Evolutionary conservation across 2,888 invertebrate genomes (phyloP), one percentile per base, ranked within the genome.

Genomic region (Lycocerus yunnanus): DNA sequence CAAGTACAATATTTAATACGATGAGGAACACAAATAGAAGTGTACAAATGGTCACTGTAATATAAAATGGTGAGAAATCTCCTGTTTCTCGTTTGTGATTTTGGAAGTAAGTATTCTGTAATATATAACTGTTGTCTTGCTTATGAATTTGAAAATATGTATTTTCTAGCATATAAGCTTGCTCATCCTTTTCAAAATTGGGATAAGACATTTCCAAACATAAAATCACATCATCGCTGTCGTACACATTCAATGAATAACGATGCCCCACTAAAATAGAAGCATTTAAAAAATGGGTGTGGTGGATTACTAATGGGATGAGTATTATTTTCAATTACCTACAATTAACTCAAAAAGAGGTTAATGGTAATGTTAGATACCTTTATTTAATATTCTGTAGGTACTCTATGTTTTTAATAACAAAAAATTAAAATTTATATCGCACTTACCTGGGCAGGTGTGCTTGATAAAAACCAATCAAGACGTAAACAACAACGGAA

Each of bases 21-120:
- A 96, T 89, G 75, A 97, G 87, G 16, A 91, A 88, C 10, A 92
- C 89, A 70, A 92, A 90, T 80, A 96, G 86, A 58, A 95, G 88
- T 5, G 95, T 91, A 86, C 94, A 93, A 85, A 96, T 91, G 20
- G 93, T 92, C 78, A 96, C 93, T 15, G 92, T 91, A 80, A 94
- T 91, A 89, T 96, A 96, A 88, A 97, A 96, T 63, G 93, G 91
- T n/a, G 94, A 93, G 84, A 93, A 96, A 87, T 96, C 93, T 75
- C 94, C 93, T 86, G 89, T 90, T 77, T 88, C 88, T 13, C 75
- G 15, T 27, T 72, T 75, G 81, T 88, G 89, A 78, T 89, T 88
- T 77, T 87, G 88, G 79, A 90, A 91, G 82, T 89, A 91, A 63
- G 91, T 91, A 86, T 91, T 92, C 78, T 90, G 89, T 85, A 89